These are phyloP conservation scores for Perdita meconis DNA, from an alignment of 2,888 invertebrate genomes.

Conservation along the genomic window DNA sequence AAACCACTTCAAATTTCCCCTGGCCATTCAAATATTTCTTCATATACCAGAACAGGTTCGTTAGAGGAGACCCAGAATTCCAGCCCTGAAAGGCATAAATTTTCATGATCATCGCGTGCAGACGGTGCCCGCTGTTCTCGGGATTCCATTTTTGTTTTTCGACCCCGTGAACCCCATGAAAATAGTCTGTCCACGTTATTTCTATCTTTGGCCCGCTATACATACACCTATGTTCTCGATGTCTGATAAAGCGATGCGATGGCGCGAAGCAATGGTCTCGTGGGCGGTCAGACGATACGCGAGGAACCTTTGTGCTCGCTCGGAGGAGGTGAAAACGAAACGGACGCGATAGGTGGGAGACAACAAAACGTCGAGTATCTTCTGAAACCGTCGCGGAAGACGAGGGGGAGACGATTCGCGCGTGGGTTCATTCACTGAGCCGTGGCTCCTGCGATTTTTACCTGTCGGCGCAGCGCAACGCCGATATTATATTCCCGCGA, in stretches of 20 bases:
- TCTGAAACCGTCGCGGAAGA: too few relatives aligned
- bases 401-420: slow-evolving; percentile 55
- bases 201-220: slow-evolving; percentile 1
- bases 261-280: slow-evolving; percentile 17
- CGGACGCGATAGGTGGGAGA: slow-evolving; percentile 5
- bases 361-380: slow-evolving; percentile 16
- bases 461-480: slow-evolving; percentile 44
- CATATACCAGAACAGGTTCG: background rate
- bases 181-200: slow-evolving; percentile 26
- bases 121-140: slow-evolving; percentile 3
- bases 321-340: slow-evolving; percentile 46
- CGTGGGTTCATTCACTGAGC: slow-evolving; percentile 76
- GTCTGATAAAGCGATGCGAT: too few relatives aligned
- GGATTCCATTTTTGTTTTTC: slow-evolving; percentile 33
- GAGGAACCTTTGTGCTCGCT: slow-evolving; percentile 47
- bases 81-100: background rate
- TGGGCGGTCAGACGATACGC: slow-evolving; percentile 60
- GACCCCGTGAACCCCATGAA: slow-evolving; percentile 25
- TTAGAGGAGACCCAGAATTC: background rate
- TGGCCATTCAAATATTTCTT: too few relatives aligned
- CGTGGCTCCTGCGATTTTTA: slow-evolving; percentile 63
- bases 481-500: slow-evolving; percentile 49
- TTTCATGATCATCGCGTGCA: slow-evolving; percentile 18
- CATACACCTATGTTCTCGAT: too few relatives aligned
- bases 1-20: too few relatives aligned